Evolutionary conservation across 2,113 vertebrate species (phyloP), one percentile per base, ranked within the genome.

Genomic region (Litocranius walleri): DNA sequence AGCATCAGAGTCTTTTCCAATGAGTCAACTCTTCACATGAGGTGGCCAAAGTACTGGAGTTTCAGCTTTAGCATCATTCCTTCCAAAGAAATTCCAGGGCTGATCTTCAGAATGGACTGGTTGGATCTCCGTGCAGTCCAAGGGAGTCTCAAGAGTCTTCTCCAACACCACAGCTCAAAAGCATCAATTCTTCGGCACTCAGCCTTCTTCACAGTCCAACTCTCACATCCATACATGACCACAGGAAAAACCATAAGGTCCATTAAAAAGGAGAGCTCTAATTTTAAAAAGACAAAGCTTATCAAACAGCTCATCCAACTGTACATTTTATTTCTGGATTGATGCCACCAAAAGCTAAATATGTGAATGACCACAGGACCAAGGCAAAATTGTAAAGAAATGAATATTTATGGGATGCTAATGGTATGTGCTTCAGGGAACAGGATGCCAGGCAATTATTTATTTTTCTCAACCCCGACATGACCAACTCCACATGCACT

Each of bases 261-360:
- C 64, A 36, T 56, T 62, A 57, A 64, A 94, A 94, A 16, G 11
- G 11, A 16, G 30, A 62, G 27, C 15, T 88, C 82, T 85, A 57
- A 80, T 64, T 95, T 96, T 56, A 71, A 94, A 96, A 82, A 64
- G n/a, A 93, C 33, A 84, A 64, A 84, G 57, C 92, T 97, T 80
- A 92, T 62, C 48, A 90, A 88, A 67, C 17, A 87, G n/a, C 27
- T 94, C 92, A 83, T 43, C 54, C 36, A 93, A 57, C 30, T 88
- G 25, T n/a, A 77, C 30, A 88, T 43, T 93, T 92, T 87, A 71
- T 81, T 97, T 91, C 71, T 84, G 45, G 30, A 27, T 71, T 59
- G 10, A 56, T 94, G 61, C 11, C 11, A 50, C 36, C 33, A 90
- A 74, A 15, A 94, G 33, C 64, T 85, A 96, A 90, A 95, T 67